Percentiles rank a stretch among this genome's conserved stretches.
phyloP scores from a whole-genome alignment of 2,113 vertebrate species.

The Gambusia affinis region DNA sequence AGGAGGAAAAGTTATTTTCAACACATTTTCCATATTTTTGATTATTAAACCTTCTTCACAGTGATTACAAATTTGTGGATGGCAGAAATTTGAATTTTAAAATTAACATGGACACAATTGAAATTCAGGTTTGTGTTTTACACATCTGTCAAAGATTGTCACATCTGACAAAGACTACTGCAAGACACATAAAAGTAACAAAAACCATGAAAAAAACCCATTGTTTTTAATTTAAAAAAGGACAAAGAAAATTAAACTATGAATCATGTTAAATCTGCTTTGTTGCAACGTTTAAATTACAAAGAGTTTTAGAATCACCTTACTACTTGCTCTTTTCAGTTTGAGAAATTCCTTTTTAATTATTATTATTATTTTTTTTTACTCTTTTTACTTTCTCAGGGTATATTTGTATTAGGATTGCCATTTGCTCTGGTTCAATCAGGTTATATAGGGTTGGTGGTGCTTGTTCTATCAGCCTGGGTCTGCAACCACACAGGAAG shows the following conservation, averaged over 20 bases:
- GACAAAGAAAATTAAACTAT: neutral
- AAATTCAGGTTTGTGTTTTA: too few relatives aligned
- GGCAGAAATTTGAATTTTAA: too few relatives aligned
- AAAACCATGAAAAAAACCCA: too few relatives aligned
- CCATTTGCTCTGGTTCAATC: conserved; percentile 82
- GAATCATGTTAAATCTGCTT: neutral
- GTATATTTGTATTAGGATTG: conserved; percentile 84
- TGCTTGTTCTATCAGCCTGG: conserved; percentile 78
- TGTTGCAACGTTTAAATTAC: neutral
- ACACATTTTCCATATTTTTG: too few relatives aligned
- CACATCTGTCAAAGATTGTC: too few relatives aligned
- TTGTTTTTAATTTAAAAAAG: neutral
- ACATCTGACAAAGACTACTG: too few relatives aligned
- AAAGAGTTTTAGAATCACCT: neutral
- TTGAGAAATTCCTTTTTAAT: neutral
- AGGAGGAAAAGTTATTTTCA: too few relatives aligned
- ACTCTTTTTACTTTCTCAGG: conserved; percentile 59
- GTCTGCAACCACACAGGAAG: conserved; percentile 84
- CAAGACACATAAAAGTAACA: too few relatives aligned
- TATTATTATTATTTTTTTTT: neutral
- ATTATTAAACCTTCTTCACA: too few relatives aligned
- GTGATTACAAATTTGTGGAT: too few relatives aligned
- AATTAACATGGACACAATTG: too few relatives aligned
- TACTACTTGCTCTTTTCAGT: neutral
- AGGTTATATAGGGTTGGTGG: conserved; percentile 78